Base-by-base conservation (phyloP, 2,888 invertebrate species). In the Augochlorella aurata region DNA sequence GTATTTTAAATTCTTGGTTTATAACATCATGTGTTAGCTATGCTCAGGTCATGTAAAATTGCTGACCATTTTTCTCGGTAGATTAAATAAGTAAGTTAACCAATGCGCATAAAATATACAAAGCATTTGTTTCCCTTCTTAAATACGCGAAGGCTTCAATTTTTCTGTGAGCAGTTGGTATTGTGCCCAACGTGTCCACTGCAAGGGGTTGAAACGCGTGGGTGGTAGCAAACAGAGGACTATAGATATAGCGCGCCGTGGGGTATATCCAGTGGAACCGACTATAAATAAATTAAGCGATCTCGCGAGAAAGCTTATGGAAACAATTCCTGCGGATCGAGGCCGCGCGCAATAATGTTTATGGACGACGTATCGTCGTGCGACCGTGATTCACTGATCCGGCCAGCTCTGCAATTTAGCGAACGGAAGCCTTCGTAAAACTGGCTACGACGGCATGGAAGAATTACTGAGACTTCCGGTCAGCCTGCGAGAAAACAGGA, bases 281-380 rank as follows among this genome's bases (percentile, higher is more conserved):
- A 61, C 68, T 38, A 58, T 76, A 74, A 85, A 83, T 79, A 85
- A 83, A 81, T 85, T 70, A 83, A 54, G 61, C 65, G 73, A 74
- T 80, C 66, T 80, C 74, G 58, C 72, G 72, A 71, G 67, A 21
- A 49, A 76, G 66, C 73, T 80, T 75, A 54, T 70, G 54, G 70
- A 76, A 84, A 84, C 69, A 68, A 76, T 78, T 74, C n/a, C 54
- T 24, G 44, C n/a, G 71, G 52, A 61, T 58, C 70, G 72, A 52
- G 29, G 24, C n/a, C 24, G 49, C 12, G 68, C 47, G 45, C 68
- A 14, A 63, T 49, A 73, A 77, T 73, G 68, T 77, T 81, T 81
- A 54, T 63, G 72, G 38, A 24, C 52, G 68, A 54, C 61, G 74
- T 68, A 73, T 73, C 50, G 38, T 52, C 65, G 45, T 21, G 16